Evolutionary conservation across 1,140 invertebrate genomes (phyloP).

Genomic region (Trichonephila clavata): DNA sequence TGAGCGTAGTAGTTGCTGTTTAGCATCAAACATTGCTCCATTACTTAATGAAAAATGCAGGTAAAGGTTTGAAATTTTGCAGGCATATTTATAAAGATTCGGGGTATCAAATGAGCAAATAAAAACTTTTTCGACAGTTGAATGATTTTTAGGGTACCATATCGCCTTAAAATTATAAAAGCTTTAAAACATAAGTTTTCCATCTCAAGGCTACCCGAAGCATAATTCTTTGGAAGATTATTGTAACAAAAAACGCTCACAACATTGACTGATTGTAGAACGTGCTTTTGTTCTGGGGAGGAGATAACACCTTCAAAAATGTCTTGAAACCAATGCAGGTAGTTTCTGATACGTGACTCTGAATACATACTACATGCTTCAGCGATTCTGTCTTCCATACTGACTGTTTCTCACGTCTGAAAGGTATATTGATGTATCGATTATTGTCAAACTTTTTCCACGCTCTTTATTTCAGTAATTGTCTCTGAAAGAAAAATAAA

Average conservation of each 20-base stretch:
- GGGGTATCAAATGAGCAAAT: too few relatives aligned
- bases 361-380: neutral
- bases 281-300: conserved; percentile 22
- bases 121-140: too few relatives aligned
- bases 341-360: conserved; percentile 46
- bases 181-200: neutral
- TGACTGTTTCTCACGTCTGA: neutral
- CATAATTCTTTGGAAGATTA: neutral
- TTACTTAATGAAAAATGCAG: too few relatives aligned
- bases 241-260: neutral
- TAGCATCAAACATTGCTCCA: too few relatives aligned
- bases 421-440: conserved; percentile 57
- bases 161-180: neutral
- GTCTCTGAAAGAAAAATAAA: conserved; percentile 12
- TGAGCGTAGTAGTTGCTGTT: too few relatives aligned
- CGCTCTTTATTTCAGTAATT: conserved; percentile 58
- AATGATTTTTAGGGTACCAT: too few relatives aligned
- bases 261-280: neutral
- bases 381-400: conserved; percentile 24
- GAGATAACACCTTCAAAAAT: conserved; percentile 43
- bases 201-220: neutral
- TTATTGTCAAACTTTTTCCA: conserved; percentile 34
- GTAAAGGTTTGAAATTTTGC: too few relatives aligned
- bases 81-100: too few relatives aligned
- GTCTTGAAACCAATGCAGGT: conserved; percentile 37